These are phyloP conservation scores for Eonycteris spelaea DNA, from an alignment of 2,113 vertebrate genomes.

Conservation along the genomic window DNA sequence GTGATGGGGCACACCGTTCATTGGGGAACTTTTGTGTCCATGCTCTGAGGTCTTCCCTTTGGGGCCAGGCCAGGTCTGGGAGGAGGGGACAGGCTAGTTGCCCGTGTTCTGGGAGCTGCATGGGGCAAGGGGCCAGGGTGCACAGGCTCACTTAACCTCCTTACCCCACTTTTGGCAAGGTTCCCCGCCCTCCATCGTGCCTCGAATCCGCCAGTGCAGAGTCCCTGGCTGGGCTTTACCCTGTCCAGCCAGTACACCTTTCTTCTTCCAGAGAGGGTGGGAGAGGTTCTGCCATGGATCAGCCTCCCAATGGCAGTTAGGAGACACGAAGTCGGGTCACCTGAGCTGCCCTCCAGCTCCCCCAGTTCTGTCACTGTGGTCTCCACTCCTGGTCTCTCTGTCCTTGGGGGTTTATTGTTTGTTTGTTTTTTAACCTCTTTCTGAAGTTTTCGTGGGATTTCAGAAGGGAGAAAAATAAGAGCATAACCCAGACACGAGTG, in stretches of 20 bases:
- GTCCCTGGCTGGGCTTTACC: not conserved
- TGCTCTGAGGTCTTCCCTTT: not conserved
- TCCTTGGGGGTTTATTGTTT: not conserved
- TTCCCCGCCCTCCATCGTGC: not conserved
- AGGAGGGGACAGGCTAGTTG: not conserved
- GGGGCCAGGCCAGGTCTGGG: not conserved
- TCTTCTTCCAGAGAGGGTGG: not conserved
- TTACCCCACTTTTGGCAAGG: not conserved
- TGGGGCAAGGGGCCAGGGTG: not conserved
- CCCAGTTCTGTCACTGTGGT: not conserved
- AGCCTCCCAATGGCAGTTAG: not conserved
- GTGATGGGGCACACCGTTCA: not conserved
- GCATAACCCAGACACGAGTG: not conserved
- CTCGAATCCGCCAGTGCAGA: not conserved
- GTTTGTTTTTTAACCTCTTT: not conserved
- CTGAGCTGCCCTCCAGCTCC: not conserved
- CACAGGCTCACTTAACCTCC: not conserved
- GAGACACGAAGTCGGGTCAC: not conserved
- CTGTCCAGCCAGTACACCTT: not conserved
- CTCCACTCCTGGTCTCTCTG: not conserved
- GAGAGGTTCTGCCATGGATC: not conserved
- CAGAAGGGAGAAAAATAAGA: not conserved
- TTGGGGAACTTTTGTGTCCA: not conserved
- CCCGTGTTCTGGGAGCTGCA: not conserved
- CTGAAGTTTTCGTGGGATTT: not conserved